Evolutionary conservation across 2,888 invertebrate genomes (phyloP), one percentile per base, ranked within the genome.

Genomic region (Alentia gelatinosa): DNA sequence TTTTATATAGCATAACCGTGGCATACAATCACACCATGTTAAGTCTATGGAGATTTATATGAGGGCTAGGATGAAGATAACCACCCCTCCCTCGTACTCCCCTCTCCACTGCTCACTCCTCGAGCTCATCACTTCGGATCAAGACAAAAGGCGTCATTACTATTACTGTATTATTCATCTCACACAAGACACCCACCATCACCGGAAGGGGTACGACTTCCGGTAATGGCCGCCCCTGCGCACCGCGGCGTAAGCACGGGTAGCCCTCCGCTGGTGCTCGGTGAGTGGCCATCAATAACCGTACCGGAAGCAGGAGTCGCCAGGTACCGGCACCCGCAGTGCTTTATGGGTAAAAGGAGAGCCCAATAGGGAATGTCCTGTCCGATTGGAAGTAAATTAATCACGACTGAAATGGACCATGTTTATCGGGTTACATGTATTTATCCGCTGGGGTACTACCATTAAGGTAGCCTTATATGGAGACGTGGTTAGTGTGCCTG

Each of bases 131-230:
- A 42, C 9, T 15, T 4, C 1, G 26, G 68, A 68, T 68, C 68
- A 68, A 68, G 68, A 68, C 68, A 68, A 68, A 68, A 68, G 68
- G 68, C 33, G 68, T 30, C 68, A 68, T 68, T 68, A 68, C 68
- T 26, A 68, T 68, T 1, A 30, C 68, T 68, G 30, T 30, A 68
- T 68, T 68, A 68, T 68, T 68, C 33, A 68, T 68, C 68, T 30
- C 23, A 7, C n/a, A n/a, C 3, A 15, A 15, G 68, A n/a, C 15
- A 63, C 15, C 63, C 63, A 63, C 63, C 12, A 3, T 26, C 68
- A 30, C 68, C 68, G 68, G 68, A 68, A 68, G 68, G 26, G 30
- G 68, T 19, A 26, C 5, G 26, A 68, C 68, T 68, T 68, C 68
- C 68, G 68, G 68, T 30, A 30, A 30, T 30, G 68, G 68, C 30